These are phyloP conservation scores for Apis mellifera DNA, from an alignment of 1,140 invertebrate species.

Conservation along the genomic window DNA sequence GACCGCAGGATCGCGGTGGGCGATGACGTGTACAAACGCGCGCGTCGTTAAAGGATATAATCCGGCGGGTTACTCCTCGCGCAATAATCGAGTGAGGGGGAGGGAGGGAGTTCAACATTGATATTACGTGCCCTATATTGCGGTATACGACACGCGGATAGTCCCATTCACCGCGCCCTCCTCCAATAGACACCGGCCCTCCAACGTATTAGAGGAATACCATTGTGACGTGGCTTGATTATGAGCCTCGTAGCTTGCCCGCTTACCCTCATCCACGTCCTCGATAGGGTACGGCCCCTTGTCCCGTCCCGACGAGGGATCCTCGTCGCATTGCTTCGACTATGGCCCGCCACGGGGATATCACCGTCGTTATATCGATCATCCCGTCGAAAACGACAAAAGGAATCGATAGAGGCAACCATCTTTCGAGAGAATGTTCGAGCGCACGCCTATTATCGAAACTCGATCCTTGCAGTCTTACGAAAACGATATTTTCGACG, in stretches of 20 bases:
- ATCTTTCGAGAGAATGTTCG: constrained; percentile 27
- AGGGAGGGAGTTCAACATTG: constrained; percentile 23
- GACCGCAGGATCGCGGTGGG: neutral
- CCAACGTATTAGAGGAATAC: constrained; percentile 55
- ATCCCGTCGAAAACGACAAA: constrained; percentile 53
- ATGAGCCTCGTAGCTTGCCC: constrained; percentile 52
- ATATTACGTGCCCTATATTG: constrained; percentile 50
- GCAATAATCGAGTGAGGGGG: constrained; percentile 59
- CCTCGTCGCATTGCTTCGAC: constrained; percentile 30
- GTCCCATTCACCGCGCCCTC: constrained; percentile 42
- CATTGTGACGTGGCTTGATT: constrained; percentile 66
- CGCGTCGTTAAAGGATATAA: constrained; percentile 18
- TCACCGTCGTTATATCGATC: constrained; percentile 50
- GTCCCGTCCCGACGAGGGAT: constrained; percentile 31
- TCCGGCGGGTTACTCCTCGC: neutral
- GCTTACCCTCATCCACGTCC: constrained; percentile 3
- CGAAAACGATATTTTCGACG: neutral
- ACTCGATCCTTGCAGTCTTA: neutral
- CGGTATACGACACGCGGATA: constrained; percentile 42
- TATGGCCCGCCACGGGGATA: constrained; percentile 12
- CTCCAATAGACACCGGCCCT: constrained; percentile 42
- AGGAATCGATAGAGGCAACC: constrained; percentile 19
- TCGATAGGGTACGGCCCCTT: neutral
- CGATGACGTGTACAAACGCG: constrained; percentile 19
- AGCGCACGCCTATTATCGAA: constrained; percentile 7